phyloP scores from a whole-genome alignment of 2,888 invertebrate species.

The Stramonita haemastoma region DNA sequence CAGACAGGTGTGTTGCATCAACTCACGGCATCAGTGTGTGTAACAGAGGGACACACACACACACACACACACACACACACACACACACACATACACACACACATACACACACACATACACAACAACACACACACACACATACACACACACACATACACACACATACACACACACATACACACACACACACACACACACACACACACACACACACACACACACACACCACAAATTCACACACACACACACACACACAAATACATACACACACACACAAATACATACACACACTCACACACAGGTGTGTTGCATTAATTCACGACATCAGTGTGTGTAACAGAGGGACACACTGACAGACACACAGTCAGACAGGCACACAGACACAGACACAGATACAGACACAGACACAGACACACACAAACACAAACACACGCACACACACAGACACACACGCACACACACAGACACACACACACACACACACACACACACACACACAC shows the following conservation, averaged over 20 bases:
- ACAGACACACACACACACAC: no score
- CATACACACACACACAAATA: not conserved
- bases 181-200: not conserved
- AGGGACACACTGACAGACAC: no score
- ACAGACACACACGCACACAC: no score
- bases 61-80: not conserved
- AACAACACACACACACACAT: not conserved
- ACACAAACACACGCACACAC: no score
- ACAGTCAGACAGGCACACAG: no score
- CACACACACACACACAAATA: not conserved
- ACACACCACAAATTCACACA: not conserved
- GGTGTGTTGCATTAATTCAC: not conserved
- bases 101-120: not conserved
- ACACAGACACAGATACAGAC: no score
- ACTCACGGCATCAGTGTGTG: not conserved
- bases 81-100: not conserved
- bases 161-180: not conserved
- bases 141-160: not conserved
- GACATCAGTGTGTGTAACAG: not conserved
- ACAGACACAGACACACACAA: no score
- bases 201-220: constrained; percentile 2
- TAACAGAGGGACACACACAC: not conserved
- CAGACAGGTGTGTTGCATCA: constrained; percentile 51
- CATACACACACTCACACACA: not conserved
- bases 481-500: no score